Evolutionary conservation across 2,797 vertebrate species (phyloP).

Genomic region (Microctenopoma stevenorrisi): DNA sequence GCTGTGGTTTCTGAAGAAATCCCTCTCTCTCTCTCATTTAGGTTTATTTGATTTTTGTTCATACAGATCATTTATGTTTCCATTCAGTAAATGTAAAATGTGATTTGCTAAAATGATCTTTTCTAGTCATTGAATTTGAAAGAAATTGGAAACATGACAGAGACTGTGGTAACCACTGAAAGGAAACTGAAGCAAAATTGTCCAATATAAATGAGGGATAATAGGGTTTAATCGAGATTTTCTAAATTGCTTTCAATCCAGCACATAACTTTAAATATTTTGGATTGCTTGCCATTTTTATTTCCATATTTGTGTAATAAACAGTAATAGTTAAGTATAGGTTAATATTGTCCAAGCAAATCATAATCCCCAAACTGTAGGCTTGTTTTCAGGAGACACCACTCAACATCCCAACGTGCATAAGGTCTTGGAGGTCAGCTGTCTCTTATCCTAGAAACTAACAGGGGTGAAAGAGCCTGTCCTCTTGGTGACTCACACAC

Average conservation of each 20-base stretch:
- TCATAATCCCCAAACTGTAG: constrained; percentile 23
- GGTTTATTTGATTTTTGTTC: constrained; percentile 71
- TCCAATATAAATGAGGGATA: constrained; percentile 56
- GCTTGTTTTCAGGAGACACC: constrained; percentile 43
- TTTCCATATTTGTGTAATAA: constrained; percentile 26
- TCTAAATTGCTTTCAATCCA: constrained; percentile 59
- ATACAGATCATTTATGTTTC: constrained; percentile 70
- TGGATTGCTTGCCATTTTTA: constrained; percentile 33
- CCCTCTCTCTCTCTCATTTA: constrained; percentile 45
- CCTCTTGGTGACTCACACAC: constrained; percentile 46
- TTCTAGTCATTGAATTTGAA: constrained; percentile 68
- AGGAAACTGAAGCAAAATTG: constrained; percentile 50
- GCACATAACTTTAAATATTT: constrained; percentile 50
- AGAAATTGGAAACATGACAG: constrained; percentile 59
- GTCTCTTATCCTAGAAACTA: constrained; percentile 57
- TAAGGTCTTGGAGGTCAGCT: constrained; percentile 57
- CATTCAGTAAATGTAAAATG: constrained; percentile 70
- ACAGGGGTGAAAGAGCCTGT: constrained; percentile 60
- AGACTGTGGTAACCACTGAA: constrained; percentile 50
- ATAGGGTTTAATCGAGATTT: constrained; percentile 56
- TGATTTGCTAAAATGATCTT: constrained; percentile 72
- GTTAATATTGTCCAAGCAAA: constrained; percentile 40
- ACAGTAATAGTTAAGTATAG: not conserved
- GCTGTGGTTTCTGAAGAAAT: constrained; percentile 62
- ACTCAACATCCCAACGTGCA: constrained; percentile 27